A percentile compares a stretch with the other conserved stretches of the same genome.
Conservation (phyloP, 2,888 invertebrate species). For the Epinotia bilunana region DNA sequence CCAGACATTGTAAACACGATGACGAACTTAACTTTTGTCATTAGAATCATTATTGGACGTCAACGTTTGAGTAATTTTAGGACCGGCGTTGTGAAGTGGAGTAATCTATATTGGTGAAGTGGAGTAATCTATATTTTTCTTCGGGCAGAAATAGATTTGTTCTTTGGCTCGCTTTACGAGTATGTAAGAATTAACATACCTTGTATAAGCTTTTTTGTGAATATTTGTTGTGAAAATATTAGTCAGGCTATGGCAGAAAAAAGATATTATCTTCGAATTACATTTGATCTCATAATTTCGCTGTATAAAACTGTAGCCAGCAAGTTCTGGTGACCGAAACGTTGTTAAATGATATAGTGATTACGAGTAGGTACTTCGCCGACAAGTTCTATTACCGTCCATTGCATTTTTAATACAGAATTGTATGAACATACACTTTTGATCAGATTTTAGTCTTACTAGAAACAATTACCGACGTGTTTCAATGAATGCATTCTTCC, state of each 20-base stretch:
- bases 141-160: slow-evolving; percentile 18
- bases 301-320: not conserved
- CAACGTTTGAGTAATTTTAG: slow-evolving; percentile 42
- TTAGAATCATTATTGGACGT: slow-evolving; percentile 38
- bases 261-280: slow-evolving; percentile 42
- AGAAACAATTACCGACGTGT: not conserved
- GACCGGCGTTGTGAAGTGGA: slow-evolving; percentile 21
- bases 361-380: not conserved
- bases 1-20: slow-evolving; percentile 57
- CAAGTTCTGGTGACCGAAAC: not conserved
- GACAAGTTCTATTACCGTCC: not conserved
- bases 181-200: slow-evolving; percentile 27
- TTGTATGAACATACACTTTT: not conserved
- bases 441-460: not conserved
- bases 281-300: not conserved
- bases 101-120: slow-evolving; percentile 34
- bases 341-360: not conserved
- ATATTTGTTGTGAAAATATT: slow-evolving; percentile 3
- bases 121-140: slow-evolving; percentile 31
- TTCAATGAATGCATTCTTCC: no score
- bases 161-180: slow-evolving; percentile 9
- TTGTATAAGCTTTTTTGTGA: slow-evolving; percentile 2
- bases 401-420: not conserved
- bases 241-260: slow-evolving; percentile 9
- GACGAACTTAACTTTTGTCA: slow-evolving; percentile 47